Conservation (phyloP, 2,888 invertebrate genomes). For the Hemicrepidius hirtus region DNA sequence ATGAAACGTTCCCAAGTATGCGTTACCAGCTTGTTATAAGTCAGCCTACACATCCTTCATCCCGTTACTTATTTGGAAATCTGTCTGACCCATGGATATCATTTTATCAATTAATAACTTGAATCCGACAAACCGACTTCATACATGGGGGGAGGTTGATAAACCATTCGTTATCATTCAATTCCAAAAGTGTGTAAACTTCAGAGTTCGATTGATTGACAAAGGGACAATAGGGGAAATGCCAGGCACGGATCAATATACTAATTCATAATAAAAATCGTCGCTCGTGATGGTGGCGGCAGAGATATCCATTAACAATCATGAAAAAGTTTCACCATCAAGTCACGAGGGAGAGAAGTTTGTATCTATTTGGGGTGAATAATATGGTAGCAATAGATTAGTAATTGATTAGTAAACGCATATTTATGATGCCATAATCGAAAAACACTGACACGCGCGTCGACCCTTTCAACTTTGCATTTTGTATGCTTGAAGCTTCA, state of each 20-base stretch:
- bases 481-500: too few relatives aligned
- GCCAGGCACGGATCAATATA: constrained; percentile 20
- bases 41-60: neutral
- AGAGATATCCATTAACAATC: constrained; percentile 29
- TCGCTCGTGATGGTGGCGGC: constrained; percentile 1
- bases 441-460: neutral
- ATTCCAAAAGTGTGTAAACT: constrained; percentile 20
- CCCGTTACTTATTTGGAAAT: neutral
- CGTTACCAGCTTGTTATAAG: too few relatives aligned
- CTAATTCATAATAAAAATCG: constrained; percentile 26
- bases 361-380: constrained; percentile 21
- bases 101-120: constrained; percentile 18
- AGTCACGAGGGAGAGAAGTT: neutral
- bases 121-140: neutral
- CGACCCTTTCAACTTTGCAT: neutral
- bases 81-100: constrained; percentile 11
- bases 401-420: neutral
- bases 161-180: constrained; percentile 14
- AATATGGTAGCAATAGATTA: constrained; percentile 5
- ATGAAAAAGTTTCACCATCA: constrained; percentile 25
- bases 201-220: constrained; percentile 5
- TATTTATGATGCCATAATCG: neutral
- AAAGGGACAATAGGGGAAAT: constrained; percentile 11
- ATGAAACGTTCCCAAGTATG: too few relatives aligned
- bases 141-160: neutral